phyloP scores from a whole-genome alignment of 2,888 invertebrate species.

The Dasysyrphus albostriatus region DNA sequence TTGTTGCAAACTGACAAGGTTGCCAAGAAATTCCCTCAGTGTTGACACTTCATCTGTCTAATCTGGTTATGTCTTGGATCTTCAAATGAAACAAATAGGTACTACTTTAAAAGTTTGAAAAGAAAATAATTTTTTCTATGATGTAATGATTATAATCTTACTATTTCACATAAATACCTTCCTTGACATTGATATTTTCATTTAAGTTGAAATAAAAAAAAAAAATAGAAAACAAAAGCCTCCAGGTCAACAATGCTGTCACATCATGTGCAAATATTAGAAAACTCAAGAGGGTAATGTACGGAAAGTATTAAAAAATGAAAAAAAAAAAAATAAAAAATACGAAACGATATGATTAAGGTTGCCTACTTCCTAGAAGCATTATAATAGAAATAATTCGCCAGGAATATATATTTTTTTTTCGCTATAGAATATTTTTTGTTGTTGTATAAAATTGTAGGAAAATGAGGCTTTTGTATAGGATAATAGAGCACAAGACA shows the following conservation, averaged over 20 bases:
- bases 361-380: slow-evolving; percentile 13
- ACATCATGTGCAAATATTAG: slow-evolving; percentile 57
- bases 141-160: slow-evolving; percentile 17
- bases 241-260: slow-evolving; percentile 49
- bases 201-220: slow-evolving; percentile 7
- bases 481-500: not conserved
- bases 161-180: not conserved
- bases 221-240: not conserved
- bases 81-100: not conserved
- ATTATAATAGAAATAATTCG: slow-evolving; percentile 21
- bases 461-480: not conserved
- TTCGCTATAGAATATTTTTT: not conserved
- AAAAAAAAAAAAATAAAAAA: not conserved
- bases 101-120: not conserved
- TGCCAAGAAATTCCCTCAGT: not conserved
- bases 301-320: slow-evolving; percentile 43
- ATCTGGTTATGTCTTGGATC: not conserved
- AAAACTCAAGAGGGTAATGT: slow-evolving; percentile 55
- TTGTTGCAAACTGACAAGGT: not conserved
- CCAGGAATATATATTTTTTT: not conserved
- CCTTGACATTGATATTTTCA: slow-evolving; percentile 37
- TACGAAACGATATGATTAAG: slow-evolving; percentile 16
- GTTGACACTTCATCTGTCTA: not conserved
- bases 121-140: not conserved
- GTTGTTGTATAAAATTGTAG: too few relatives aligned